Percentiles rank a stretch among this genome's conserved stretches.
Conservation (phyloP, 2,888 invertebrate species). For the Mycalesis mineus region DNA sequence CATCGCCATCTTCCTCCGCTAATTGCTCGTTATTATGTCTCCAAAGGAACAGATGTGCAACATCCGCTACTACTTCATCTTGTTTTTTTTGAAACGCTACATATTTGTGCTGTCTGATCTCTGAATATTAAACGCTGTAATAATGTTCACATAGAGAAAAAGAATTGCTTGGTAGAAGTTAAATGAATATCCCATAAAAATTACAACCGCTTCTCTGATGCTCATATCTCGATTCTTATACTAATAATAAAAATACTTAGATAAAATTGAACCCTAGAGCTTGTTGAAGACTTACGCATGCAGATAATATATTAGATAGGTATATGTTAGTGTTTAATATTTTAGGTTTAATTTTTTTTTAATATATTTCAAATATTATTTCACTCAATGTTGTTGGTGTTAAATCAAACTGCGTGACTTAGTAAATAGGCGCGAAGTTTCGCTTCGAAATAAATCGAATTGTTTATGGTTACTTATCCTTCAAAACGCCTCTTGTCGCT, state of each 20-base stretch:
- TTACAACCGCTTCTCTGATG: too few species aligned
- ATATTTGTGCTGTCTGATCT: constrained; percentile 24
- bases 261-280: too few species aligned
- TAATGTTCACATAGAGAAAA: too few species aligned
- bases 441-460: background rate
- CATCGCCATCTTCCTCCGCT: constrained; percentile 56
- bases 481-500: background rate
- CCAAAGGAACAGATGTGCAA: constrained; percentile 71
- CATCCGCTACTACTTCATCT: constrained; percentile 60
- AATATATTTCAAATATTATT: too few species aligned
- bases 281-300: too few species aligned
- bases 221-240: too few species aligned
- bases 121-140: constrained; percentile 9
- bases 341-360: too few species aligned
- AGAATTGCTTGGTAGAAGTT: too few species aligned
- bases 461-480: background rate
- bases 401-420: constrained; percentile 12
- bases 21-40: constrained; percentile 73
- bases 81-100: constrained; percentile 30
- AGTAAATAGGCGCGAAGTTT: constrained; percentile 7
- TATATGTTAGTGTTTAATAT: too few species aligned
- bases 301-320: too few species aligned
- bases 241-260: too few species aligned
- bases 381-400: background rate
- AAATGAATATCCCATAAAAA: too few species aligned